Conservation (phyloP, 2,113 vertebrate species). For the Pedetes capensis region DNA sequence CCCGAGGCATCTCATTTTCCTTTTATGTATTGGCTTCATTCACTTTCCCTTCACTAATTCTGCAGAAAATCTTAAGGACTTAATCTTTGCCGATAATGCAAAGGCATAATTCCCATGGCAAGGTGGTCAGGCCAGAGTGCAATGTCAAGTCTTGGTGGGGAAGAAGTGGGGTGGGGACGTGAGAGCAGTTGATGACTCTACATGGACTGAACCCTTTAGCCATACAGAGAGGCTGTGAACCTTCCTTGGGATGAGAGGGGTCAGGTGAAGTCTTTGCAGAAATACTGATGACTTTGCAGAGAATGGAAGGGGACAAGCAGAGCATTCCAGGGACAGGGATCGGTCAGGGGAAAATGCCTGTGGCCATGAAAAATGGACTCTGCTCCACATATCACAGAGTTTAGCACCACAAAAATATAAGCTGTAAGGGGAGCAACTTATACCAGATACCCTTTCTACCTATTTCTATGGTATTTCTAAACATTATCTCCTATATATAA, state of each 20-base stretch:
- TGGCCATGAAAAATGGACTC: neutral
- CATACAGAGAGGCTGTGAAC: neutral
- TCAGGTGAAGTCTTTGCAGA: neutral
- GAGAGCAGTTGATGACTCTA: neutral
- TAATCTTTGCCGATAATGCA: neutral
- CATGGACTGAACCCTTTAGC: neutral
- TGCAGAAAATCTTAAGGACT: neutral
- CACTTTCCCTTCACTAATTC: neutral
- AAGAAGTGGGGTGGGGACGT: neutral
- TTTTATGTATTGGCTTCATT: slow-evolving; percentile 11
- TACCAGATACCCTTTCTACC: neutral
- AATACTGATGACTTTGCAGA: neutral
- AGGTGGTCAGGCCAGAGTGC: neutral
- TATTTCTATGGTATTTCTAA: neutral
- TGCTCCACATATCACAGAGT: neutral
- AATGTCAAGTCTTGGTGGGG: neutral
- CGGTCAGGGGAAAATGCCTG: neutral
- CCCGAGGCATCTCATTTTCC: neutral
- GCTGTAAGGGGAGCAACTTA: neutral
- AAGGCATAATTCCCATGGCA: neutral
- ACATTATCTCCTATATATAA: neutral
- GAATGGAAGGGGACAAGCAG: neutral
- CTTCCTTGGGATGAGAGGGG: neutral
- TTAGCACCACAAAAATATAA: neutral
- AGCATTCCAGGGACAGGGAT: neutral